phyloP scores from a whole-genome alignment of 2,888 invertebrate species.

The Tromatobia lineatoria region DNA sequence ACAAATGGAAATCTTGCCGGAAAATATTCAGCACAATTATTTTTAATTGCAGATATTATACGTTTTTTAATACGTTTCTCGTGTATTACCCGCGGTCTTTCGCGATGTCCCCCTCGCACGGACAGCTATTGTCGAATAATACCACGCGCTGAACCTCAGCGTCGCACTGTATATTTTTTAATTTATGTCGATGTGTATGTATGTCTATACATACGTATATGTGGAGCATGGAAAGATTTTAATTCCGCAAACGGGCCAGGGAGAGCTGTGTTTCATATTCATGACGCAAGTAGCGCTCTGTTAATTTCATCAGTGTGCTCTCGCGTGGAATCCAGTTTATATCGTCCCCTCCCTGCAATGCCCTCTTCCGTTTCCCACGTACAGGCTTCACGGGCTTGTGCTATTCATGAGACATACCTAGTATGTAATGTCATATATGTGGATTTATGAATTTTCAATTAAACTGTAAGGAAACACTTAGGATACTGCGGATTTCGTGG shows the following conservation, averaged over 20 bases:
- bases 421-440: conserved; percentile 29
- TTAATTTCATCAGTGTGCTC: conserved; percentile 75
- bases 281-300: conserved; percentile 72
- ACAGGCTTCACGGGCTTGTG: conserved; percentile 42
- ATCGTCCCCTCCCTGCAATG: conserved; percentile 19
- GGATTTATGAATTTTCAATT: conserved; percentile 34
- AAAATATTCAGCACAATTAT: conserved; percentile 38
- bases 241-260: conserved; percentile 69
- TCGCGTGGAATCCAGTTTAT: conserved; percentile 60
- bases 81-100: not conserved
- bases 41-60: conserved; percentile 51
- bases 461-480: conserved; percentile 49
- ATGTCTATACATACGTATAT: conserved; percentile 13
- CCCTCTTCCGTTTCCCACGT: conserved; percentile 26
- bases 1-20: not conserved
- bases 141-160: conserved; percentile 15
- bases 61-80: conserved; percentile 9
- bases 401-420: conserved; percentile 66
- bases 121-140: conserved; percentile 30
- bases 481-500: conserved; percentile 1
- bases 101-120: conserved; percentile 22
- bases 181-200: not conserved
- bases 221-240: conserved; percentile 68
- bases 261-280: conserved; percentile 75
- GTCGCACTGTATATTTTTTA: conserved; percentile 25